Base-by-base conservation (phyloP, 2,797 vertebrate species). In the Falco biarmicus region DNA sequence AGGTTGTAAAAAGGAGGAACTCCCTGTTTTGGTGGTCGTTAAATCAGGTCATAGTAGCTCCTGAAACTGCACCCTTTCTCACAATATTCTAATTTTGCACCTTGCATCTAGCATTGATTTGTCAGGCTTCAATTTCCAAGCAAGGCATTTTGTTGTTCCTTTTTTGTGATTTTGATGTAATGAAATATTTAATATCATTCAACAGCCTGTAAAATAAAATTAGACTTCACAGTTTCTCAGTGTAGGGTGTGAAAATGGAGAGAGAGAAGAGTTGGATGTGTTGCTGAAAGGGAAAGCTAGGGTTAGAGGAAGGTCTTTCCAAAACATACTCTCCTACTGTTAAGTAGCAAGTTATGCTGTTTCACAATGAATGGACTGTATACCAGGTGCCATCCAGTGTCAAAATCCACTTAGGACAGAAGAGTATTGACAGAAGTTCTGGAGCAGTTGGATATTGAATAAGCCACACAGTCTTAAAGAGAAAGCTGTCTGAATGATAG, bases 151-250 rank as follows among this genome's bases (percentile, higher is more conserved):
- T 64, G 26, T 69, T 85, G 15, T 93, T 63, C 78, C 43, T 34
- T 84, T 94, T 76, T 84, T 75, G n/a, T 85, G 48, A 60, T 90
- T 79, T 78, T 83, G 51, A 90, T 56, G 17, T 88, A 76, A 50
- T 81, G 17, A 50, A 87, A 60, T 66, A 82, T 43, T 84, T 87
- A 34, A 41, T 81, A 81, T 48, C 22, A 37, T 88, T 91, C 43
- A 88, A 26, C 66, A 74, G 50, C 61, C 54, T 85, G 25, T 65
- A 69, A 86, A 57, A 79, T 79, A 96, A 89, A 94, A 95, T 93
- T 84, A 91, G 83, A 76, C 48, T 90, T 96, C 17, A 45, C 82
- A 63, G 73, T 90, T 95, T 95, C 59, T 81, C 66, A 45, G 28
- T 61, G 47, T 66, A 84, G 61, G 71, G 51, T 54, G 43, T 84